Percentiles rank a stretch among this genome's conserved stretches.
These are phyloP conservation scores for Papilio elwesi DNA, from an alignment of 2,888 invertebrate species.

Conservation along the genomic window DNA sequence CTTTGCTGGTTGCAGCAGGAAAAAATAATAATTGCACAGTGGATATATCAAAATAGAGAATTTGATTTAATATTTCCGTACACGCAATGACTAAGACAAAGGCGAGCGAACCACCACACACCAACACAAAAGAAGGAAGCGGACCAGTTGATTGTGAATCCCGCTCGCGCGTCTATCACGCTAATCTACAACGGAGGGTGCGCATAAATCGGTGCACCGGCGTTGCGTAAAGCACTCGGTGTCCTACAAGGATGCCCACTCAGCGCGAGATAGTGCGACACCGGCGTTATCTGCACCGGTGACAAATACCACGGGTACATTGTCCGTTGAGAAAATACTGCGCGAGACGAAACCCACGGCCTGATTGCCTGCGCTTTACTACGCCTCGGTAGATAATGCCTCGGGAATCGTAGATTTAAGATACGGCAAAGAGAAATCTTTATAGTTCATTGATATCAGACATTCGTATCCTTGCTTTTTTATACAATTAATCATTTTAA, in stretches of 20 bases:
- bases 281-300: conserved; percentile 56
- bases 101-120: conserved; percentile 1
- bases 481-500: background rate
- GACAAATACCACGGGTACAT: conserved; percentile 51
- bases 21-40: too few species aligned
- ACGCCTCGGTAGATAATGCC: conserved; percentile 25
- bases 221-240: conserved; percentile 58
- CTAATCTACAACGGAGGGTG: conserved; percentile 62
- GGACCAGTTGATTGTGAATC: conserved; percentile 37
- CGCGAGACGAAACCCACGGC: conserved; percentile 26
- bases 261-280: conserved; percentile 53
- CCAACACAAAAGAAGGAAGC: conserved; percentile 40
- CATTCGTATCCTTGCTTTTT: background rate
- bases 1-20: too few species aligned
- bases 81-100: background rate
- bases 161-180: conserved; percentile 58
- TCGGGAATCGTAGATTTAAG: conserved; percentile 20
- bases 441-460: background rate
- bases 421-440: conserved; percentile 16
- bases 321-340: conserved; percentile 36
- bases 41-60: too few species aligned
- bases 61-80: background rate
- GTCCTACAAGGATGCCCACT: conserved; percentile 58
- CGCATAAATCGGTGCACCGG: conserved; percentile 65
- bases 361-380: conserved; percentile 30